Evolutionary conservation across 1,140 invertebrate species (phyloP).

Genomic region (Hyposmocoma kahamanoa): DNA sequence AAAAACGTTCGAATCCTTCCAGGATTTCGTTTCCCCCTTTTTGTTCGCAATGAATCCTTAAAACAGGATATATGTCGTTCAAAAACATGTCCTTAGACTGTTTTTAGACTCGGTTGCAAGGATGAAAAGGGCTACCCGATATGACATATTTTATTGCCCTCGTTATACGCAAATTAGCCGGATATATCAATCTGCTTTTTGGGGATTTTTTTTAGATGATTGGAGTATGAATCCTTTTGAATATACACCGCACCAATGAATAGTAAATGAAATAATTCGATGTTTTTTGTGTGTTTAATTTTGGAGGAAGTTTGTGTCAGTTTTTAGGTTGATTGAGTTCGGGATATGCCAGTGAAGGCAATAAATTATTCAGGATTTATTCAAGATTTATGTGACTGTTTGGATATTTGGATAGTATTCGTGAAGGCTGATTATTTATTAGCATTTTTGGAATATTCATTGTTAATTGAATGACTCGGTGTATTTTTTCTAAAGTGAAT

Average conservation of each 20-base stretch:
- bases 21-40: constrained; percentile 28
- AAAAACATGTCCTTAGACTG: constrained; percentile 51
- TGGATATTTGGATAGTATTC: neutral
- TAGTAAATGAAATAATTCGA: constrained; percentile 38
- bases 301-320: constrained; percentile 20
- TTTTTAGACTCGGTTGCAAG: constrained; percentile 53
- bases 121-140: constrained; percentile 53
- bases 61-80: constrained; percentile 50
- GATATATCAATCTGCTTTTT: constrained; percentile 55
- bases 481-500: no score
- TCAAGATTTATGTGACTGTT: no score
- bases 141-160: constrained; percentile 58
- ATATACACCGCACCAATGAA: constrained; percentile 55
- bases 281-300: constrained; percentile 20
- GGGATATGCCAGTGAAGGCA: constrained; percentile 8
- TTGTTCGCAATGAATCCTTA: constrained; percentile 57
- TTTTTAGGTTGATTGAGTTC: constrained; percentile 13
- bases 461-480: no score
- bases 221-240: constrained; percentile 28
- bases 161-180: constrained; percentile 59
- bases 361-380: constrained; percentile 13
- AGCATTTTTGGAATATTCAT: no score
- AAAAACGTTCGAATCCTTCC: no score
- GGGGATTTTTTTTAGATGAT: constrained; percentile 34
- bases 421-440: no score